These are phyloP conservation scores for Gasterosteus nipponicus DNA, from an alignment of 2,113 vertebrate genomes.

Conservation along the genomic window DNA sequence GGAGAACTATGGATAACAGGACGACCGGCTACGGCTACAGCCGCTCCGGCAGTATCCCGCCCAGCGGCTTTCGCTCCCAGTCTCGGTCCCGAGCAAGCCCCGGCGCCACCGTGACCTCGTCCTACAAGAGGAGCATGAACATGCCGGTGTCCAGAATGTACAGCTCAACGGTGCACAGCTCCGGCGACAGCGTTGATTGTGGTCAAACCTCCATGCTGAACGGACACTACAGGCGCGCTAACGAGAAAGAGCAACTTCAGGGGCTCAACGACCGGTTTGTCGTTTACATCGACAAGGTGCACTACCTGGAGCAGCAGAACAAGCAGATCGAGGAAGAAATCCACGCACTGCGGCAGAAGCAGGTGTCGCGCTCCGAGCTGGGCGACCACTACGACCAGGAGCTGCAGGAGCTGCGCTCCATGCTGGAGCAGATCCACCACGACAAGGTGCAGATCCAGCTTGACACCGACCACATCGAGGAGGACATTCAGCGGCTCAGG, in stretches of 20 bases:
- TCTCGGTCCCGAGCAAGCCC: slow-evolving; percentile 91
- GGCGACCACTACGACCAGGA: slow-evolving; percentile 95
- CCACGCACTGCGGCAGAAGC: slow-evolving; percentile 93
- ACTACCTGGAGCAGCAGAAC: slow-evolving; percentile 98
- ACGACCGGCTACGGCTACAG: slow-evolving; percentile 89
- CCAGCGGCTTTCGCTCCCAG: slow-evolving; percentile 96
- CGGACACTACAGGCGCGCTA: slow-evolving; percentile 92
- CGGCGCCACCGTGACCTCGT: slow-evolving; percentile 78
- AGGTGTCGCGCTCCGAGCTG: slow-evolving; percentile 90
- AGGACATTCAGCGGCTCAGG: slow-evolving; percentile 93
- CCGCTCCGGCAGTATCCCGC: slow-evolving; percentile 85
- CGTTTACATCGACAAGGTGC: slow-evolving; percentile 98
- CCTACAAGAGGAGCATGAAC: slow-evolving; percentile 87
- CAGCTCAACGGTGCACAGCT: slow-evolving; percentile 85
- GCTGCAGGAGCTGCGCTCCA: slow-evolving; percentile 90
- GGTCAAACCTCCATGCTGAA: slow-evolving; percentile 86
- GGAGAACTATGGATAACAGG: slow-evolving; percentile 89
- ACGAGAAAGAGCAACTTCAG: slow-evolving; percentile 97
- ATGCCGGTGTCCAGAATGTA: slow-evolving; percentile 80
- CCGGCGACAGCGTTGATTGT: slow-evolving; percentile 88
- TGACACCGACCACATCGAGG: slow-evolving; percentile 94
- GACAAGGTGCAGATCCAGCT: slow-evolving; percentile 95
- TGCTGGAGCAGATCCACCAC: slow-evolving; percentile 91
- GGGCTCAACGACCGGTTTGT: slow-evolving; percentile 98
- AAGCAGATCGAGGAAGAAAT: slow-evolving; percentile 95